Conservation (phyloP, 2,888 invertebrate species). For the Itoplectis maculator region DNA sequence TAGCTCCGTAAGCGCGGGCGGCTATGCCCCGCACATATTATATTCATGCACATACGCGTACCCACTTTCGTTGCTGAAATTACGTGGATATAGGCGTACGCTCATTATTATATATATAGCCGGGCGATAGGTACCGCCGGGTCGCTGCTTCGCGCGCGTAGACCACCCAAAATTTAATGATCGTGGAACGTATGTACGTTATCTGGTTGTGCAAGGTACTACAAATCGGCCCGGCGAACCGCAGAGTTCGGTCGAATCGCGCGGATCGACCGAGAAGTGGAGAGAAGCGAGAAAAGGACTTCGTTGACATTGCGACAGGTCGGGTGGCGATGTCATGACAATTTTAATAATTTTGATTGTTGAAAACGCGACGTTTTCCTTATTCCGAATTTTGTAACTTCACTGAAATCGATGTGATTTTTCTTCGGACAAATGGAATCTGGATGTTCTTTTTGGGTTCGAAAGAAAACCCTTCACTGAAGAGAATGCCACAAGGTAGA, state of each 20-base stretch:
- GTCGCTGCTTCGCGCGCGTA: not conserved
- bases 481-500: no score
- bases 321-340: no score
- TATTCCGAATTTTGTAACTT: not conserved
- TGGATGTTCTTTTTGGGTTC: no score
- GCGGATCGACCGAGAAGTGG: not conserved
- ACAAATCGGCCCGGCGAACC: no score
- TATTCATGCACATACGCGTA: slow-evolving; percentile 43
- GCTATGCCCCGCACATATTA: slow-evolving; percentile 44
- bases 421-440: no score
- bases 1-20: slow-evolving; percentile 24
- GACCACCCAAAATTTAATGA: not conserved
- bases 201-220: slow-evolving; percentile 30
- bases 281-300: not conserved
- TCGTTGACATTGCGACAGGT: no score
- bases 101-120: slow-evolving; percentile 17
- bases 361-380: not conserved
- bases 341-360: no score
- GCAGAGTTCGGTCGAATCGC: not conserved
- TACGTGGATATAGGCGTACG: slow-evolving; percentile 2
- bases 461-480: no score
- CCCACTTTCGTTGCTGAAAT: slow-evolving; percentile 34
- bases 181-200: slow-evolving; percentile 1
- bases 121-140: slow-evolving; percentile 6
- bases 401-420: no score